Percentiles rank a stretch among this genome's conserved stretches.
These are phyloP conservation scores for Semotilus atromaculatus DNA, from an alignment of 2,797 vertebrate species.

Conservation along the genomic window DNA sequence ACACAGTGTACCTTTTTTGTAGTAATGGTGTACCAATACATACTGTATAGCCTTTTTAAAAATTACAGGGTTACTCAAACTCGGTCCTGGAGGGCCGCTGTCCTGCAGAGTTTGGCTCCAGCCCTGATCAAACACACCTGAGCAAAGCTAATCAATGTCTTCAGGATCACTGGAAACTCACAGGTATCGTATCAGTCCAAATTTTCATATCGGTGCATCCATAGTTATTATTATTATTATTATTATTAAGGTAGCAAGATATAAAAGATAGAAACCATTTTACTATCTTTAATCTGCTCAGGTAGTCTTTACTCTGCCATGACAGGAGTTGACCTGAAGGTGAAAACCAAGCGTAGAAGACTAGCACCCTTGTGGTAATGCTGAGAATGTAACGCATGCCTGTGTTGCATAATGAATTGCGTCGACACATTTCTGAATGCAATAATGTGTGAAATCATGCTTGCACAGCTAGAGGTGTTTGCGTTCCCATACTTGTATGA, in stretches of 20 bases:
- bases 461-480: neutral
- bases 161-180: no score
- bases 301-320: neutral
- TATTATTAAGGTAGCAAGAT: neutral
- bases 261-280: neutral
- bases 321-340: neutral
- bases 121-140: no score
- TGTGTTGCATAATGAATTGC: neutral
- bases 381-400: neutral
- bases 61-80: no score
- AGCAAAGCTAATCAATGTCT: no score
- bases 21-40: no score
- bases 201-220: no score
- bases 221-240: no score
- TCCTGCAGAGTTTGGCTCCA: no score
- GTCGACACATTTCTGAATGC: neutral
- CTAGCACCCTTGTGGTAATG: neutral
- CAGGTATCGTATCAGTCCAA: no score
- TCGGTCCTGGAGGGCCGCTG: no score
- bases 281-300: neutral
- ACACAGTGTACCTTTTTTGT: no score
- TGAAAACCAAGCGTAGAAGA: neutral
- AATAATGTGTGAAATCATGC: neutral
- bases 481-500: neutral
- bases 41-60: no score